Percentiles rank a stretch among this genome's conserved stretches.
phyloP scores from a whole-genome alignment of 1,140 invertebrate species.

The Pygmarrhopalites habei region DNA sequence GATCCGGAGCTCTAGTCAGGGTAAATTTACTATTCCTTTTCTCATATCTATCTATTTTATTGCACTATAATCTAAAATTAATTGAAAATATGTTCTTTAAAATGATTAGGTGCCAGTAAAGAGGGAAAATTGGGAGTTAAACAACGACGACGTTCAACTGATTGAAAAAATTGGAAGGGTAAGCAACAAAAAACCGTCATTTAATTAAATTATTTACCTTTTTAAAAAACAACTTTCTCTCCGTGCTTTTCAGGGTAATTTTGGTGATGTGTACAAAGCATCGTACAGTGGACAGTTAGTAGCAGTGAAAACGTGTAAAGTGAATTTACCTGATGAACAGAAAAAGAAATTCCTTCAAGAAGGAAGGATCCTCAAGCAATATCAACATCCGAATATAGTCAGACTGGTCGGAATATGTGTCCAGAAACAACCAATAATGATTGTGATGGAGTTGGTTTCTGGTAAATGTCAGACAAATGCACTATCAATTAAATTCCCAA shows the following conservation, averaged over 20 bases:
- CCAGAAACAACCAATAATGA: constrained; percentile 97
- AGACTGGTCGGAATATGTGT: constrained; percentile 96
- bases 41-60: no score
- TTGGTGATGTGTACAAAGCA: constrained; percentile 93
- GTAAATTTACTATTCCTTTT: no score
- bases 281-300: constrained; percentile 76
- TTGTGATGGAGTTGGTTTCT: constrained; percentile 95
- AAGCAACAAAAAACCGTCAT: constrained; percentile 41
- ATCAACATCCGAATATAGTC: constrained; percentile 93
- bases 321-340: constrained; percentile 88
- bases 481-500: neutral
- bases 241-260: constrained; percentile 73
- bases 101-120: constrained; percentile 77
- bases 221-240: neutral
- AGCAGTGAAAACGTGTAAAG: constrained; percentile 91
- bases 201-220: neutral
- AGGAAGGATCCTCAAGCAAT: constrained; percentile 90
- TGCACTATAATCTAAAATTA: no score
- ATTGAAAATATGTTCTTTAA: no score
- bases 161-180: constrained; percentile 92
- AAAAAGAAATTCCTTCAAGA: constrained; percentile 94
- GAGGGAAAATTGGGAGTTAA: constrained; percentile 90
- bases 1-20: constrained; percentile 81
- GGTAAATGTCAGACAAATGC: constrained; percentile 49
- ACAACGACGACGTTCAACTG: constrained; percentile 89